phyloP scores from a whole-genome alignment of 1,140 invertebrate genomes.

The Plutomurus gul region DNA sequence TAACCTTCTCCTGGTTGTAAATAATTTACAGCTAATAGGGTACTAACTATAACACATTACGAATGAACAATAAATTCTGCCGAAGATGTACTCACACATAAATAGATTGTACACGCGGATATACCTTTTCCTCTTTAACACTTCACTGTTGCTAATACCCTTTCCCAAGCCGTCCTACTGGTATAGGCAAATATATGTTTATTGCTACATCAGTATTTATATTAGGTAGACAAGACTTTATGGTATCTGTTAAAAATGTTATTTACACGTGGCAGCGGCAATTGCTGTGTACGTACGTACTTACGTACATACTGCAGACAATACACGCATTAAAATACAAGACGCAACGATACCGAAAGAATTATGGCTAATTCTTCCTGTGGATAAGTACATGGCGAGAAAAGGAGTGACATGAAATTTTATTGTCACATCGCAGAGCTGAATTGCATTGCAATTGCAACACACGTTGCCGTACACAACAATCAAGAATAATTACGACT shows the following conservation, averaged over 20 bases:
- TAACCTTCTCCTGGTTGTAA: neutral
- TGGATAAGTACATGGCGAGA: neutral
- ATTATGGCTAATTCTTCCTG: neutral
- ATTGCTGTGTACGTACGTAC: neutral
- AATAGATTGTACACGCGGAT: too few relatives aligned
- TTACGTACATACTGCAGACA: neutral
- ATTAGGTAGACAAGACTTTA: too few relatives aligned
- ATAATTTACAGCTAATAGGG: neutral
- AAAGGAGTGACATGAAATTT: neutral
- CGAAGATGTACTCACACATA: too few relatives aligned
- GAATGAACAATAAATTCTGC: neutral
- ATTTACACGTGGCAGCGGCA: neutral
- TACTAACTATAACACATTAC: neutral
- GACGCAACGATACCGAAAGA: neutral
- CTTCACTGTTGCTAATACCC: too few relatives aligned
- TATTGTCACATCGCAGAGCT: neutral
- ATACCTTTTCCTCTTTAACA: too few relatives aligned
- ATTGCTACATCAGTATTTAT: too few relatives aligned
- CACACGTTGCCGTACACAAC: neutral
- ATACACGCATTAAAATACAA: neutral
- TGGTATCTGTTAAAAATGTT: neutral
- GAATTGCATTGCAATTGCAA: neutral
- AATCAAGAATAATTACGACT: conserved; percentile 12
- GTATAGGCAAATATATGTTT: too few relatives aligned
- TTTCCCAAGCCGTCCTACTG: too few relatives aligned